These are phyloP conservation scores for Tachystola acroxantha DNA, from an alignment of 2,888 invertebrate species.

Conservation along the genomic window DNA sequence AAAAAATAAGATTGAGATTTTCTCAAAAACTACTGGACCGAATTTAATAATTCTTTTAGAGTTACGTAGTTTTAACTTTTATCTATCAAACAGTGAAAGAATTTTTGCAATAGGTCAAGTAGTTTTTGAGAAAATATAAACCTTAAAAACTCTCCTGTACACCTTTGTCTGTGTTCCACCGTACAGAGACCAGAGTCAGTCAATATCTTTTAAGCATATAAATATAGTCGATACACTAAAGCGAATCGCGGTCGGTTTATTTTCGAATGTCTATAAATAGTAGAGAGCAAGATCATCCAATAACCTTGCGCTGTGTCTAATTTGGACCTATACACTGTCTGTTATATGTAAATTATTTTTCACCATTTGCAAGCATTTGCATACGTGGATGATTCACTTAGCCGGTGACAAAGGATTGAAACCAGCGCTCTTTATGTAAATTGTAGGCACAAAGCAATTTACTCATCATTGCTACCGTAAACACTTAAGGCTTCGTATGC, in stretches of 20 bases:
- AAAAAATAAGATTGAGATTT: neutral
- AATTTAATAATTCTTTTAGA: no score
- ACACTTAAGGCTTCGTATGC: no score
- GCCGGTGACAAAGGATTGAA: neutral
- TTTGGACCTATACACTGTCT: neutral
- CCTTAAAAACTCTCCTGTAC: no score
- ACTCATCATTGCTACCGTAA: neutral
- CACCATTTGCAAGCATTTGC: no score
- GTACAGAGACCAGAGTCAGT: no score
- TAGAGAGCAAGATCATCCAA: constrained; percentile 6
- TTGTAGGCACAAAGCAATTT: neutral
- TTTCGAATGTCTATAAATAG: constrained; percentile 12
- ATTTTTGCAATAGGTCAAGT: no score
- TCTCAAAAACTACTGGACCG: no score
- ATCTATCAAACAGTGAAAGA: no score
- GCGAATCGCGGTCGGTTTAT: constrained; percentile 1
- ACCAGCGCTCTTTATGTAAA: neutral
- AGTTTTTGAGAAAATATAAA: no score
- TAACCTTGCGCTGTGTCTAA: constrained; percentile 10
- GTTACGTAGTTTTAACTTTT: no score
- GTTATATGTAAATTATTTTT: neutral
- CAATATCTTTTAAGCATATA: no score
- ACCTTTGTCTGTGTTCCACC: no score
- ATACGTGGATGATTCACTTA: neutral
- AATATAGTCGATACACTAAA: neutral